Evolutionary conservation across 2,888 invertebrate genomes (phyloP).

Genomic region (Atethmia centrago): DNA sequence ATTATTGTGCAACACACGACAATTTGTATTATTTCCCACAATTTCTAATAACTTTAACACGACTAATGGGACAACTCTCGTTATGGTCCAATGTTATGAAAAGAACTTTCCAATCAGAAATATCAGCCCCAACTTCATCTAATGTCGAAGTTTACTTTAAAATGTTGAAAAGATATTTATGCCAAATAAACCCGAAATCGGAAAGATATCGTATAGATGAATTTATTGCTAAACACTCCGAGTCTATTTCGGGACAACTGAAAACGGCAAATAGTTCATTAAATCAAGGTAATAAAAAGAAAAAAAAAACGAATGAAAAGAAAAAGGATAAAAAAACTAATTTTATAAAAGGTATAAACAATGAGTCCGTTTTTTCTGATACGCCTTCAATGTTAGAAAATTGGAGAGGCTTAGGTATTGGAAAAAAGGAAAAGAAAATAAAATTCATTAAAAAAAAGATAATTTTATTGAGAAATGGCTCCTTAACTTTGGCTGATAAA

Average conservation of each 20-base stretch:
- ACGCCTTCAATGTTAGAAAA: too few relatives aligned
- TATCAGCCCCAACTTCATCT: constrained; percentile 27
- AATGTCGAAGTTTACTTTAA: constrained; percentile 45
- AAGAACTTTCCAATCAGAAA: constrained; percentile 28
- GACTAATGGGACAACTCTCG: constrained; percentile 40
- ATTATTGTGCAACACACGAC: constrained; percentile 26
- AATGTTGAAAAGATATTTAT: constrained; percentile 39
- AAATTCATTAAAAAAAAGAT: constrained; percentile 7
- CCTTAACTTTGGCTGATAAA: constrained; percentile 31
- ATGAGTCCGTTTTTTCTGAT: too few relatives aligned
- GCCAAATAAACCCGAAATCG: constrained; percentile 31
- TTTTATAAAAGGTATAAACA: too few relatives aligned
- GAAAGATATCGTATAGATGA: constrained; percentile 30
- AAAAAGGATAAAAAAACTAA: constrained; percentile 10
- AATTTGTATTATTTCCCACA: constrained; percentile 43
- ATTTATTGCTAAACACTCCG: constrained; percentile 22
- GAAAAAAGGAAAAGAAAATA: too few relatives aligned
- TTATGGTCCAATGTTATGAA: constrained; percentile 42
- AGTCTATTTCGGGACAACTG: constrained; percentile 32
- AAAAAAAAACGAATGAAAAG: not conserved
- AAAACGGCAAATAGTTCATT: constrained; percentile 26
- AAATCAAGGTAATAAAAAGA: not conserved
- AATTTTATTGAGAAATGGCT: constrained; percentile 40
- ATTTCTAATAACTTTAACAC: constrained; percentile 33
- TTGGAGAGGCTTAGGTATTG: too few relatives aligned